A percentile compares a stretch with the other conserved stretches of the same genome.
Evolutionary conservation across 2,888 invertebrate species (phyloP).

Genomic region (Tenthredo distinguenda): DNA sequence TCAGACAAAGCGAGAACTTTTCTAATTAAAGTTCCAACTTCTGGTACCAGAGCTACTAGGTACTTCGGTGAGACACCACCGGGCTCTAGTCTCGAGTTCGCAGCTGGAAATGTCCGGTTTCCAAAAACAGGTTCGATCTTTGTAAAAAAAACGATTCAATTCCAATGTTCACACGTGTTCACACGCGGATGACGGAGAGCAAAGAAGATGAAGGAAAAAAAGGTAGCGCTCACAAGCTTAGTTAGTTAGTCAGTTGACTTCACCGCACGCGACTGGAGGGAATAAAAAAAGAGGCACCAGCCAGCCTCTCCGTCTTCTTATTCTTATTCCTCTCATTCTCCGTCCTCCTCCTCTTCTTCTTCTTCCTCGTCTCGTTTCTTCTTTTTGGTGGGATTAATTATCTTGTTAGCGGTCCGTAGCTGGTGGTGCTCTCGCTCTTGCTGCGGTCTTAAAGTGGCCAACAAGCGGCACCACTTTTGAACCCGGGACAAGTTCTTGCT

Average conservation of each 20-base stretch:
- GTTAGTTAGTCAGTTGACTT: conserved; percentile 33
- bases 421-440: conserved; percentile 47
- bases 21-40: conserved; percentile 42
- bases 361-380: neutral
- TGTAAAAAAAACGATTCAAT: too few species aligned
- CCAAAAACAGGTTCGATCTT: too few species aligned
- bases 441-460: conserved; percentile 51
- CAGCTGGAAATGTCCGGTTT: too few species aligned
- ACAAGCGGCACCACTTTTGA: conserved; percentile 28
- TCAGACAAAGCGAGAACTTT: conserved; percentile 49
- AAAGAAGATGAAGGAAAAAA: neutral
- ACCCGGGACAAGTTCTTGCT: conserved; percentile 4
- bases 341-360: neutral
- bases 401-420: conserved; percentile 66
- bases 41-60: neutral
- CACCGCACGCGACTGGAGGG: conserved; percentile 11
- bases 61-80: neutral
- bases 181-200: neutral
- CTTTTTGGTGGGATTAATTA: conserved; percentile 68
- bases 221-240: neutral
- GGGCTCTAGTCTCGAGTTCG: too few species aligned
- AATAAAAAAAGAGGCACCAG: conserved; percentile 54
- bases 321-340: neutral
- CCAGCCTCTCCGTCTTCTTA: conserved; percentile 59
- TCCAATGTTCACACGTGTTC: neutral